Evolutionary conservation across 2,797 vertebrate genomes (phyloP), one percentile per base, ranked within the genome.

Genomic region (Sebastes jordani): DNA sequence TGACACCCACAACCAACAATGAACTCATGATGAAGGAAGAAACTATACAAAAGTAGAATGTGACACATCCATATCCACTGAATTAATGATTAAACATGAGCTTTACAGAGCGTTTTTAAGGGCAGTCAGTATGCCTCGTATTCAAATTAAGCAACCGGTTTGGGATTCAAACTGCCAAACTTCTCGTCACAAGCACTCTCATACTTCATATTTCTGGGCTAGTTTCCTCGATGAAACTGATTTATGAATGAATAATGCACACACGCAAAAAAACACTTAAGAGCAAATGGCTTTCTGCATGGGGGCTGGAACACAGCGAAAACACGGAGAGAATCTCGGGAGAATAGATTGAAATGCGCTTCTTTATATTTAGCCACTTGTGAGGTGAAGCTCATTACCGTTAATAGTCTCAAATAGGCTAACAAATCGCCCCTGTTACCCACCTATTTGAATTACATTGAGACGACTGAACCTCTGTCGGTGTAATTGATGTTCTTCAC

Each of bases 401-500:
- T 83, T 89, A 85, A 87, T 84, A 63, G 70, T 46, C 61, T 76
- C 8, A 85, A 83, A 87, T 77, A 85, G 78, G 73, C 34, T 71
- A 83, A 89, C 85, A 86, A 52, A 83, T 80, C 1, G 4, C 78
- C 73, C 58, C 14, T 11, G 81, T 73, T 83, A 78, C 29, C 25
- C 65, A 20, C 42, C 49, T 60, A 69, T 87, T 81, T 82, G 83
- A 84, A 74, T 76, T 82, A 78, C 79, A 76, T 10, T 55, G 69
- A 84, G 78, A 88, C 58, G 20, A 59, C 81, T 52, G 72, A 74
- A 82, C 88, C 83, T 81, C 76, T 77, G 85, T 85, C 84, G 49
- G 80, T 27, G 74, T 84, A 89, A 93, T 83, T 88, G 88, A 93
- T 92, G 91, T 60, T 74, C 64, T 69, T 89, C 80, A 75, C 86